Evolutionary conservation across 2,113 vertebrate genomes (phyloP).

Genomic region (Gadus macrocephalus): DNA sequence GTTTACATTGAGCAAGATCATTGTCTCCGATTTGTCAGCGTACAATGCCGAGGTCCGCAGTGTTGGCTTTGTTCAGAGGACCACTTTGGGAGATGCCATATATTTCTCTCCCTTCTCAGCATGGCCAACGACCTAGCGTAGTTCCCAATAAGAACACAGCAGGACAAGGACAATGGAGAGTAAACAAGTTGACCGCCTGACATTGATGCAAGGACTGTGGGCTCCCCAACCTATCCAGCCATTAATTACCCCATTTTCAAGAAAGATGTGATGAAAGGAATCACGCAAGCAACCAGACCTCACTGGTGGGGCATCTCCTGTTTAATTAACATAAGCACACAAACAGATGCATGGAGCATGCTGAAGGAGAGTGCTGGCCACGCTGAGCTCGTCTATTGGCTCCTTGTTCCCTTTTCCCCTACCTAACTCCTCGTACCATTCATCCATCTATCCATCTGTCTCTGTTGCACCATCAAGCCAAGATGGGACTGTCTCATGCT

Average conservation of each 20-base stretch:
- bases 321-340: slow-evolving; percentile 62
- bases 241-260: slow-evolving; percentile 70
- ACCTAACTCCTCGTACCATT: slow-evolving; percentile 25
- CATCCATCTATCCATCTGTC: slow-evolving; percentile 31
- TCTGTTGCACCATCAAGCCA: slow-evolving; percentile 26
- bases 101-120: slow-evolving; percentile 14
- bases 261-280: slow-evolving; percentile 57
- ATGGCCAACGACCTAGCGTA: slow-evolving; percentile 18
- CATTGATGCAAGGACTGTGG: slow-evolving; percentile 57
- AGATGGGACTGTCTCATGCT: slow-evolving; percentile 14
- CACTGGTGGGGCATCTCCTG: slow-evolving; percentile 46
- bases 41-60: background rate
- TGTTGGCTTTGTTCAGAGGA: background rate
- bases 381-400: slow-evolving; percentile 26
- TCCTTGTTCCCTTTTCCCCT: slow-evolving; percentile 9
- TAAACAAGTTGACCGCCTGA: slow-evolving; percentile 63
- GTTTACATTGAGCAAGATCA: slow-evolving; percentile 4
- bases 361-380: slow-evolving; percentile 36
- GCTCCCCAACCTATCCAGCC: slow-evolving; percentile 47
- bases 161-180: slow-evolving; percentile 32
- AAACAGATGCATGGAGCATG: slow-evolving; percentile 61
- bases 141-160: slow-evolving; percentile 37
- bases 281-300: slow-evolving; percentile 47
- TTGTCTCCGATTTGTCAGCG: background rate
- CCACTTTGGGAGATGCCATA: slow-evolving; percentile 22